Evolutionary conservation across 2,113 vertebrate species (phyloP).

Genomic region (Microtus montanus): DNA sequence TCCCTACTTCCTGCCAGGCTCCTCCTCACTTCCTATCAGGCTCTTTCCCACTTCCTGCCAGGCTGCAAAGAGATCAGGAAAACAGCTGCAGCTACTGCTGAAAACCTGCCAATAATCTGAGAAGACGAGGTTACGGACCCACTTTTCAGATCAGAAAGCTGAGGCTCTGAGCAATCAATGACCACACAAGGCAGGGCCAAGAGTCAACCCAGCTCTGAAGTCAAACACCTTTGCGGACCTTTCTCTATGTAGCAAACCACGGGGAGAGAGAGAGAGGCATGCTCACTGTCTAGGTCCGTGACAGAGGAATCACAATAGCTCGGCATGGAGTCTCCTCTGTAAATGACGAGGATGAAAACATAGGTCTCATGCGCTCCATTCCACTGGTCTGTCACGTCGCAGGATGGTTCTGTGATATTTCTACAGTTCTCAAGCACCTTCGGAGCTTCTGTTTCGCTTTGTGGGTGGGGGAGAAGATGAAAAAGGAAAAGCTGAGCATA

Average conservation of each 20-base stretch:
- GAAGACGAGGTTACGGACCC: not conserved
- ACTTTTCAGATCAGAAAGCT: not conserved
- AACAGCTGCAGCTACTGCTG: too few relatives aligned
- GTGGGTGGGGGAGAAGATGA: not conserved
- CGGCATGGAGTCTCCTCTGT: not conserved
- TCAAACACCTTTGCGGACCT: not conserved
- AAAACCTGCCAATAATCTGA: too few relatives aligned
- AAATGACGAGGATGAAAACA: not conserved
- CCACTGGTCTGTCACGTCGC: conserved; percentile 82
- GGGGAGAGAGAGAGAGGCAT: not conserved
- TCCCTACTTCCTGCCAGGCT: not conserved
- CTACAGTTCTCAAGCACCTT: conserved; percentile 69
- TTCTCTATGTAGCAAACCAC: not conserved
- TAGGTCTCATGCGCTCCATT: accelerated
- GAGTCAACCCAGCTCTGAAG: not conserved
- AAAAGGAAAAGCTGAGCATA: not conserved
- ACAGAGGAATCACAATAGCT: accelerated
- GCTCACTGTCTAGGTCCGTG: conserved; percentile 60
- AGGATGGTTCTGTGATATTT: conserved; percentile 65
- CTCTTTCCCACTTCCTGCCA: not conserved
- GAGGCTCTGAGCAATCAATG: not conserved
- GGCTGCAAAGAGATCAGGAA: not conserved
- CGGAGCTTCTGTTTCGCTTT: not conserved
- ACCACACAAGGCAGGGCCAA: not conserved
- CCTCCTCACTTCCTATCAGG: too few relatives aligned